Percentiles rank a stretch among this genome's conserved stretches.
Conservation (phyloP, 2,797 vertebrate genomes). For the Muscicapa comitata region DNA sequence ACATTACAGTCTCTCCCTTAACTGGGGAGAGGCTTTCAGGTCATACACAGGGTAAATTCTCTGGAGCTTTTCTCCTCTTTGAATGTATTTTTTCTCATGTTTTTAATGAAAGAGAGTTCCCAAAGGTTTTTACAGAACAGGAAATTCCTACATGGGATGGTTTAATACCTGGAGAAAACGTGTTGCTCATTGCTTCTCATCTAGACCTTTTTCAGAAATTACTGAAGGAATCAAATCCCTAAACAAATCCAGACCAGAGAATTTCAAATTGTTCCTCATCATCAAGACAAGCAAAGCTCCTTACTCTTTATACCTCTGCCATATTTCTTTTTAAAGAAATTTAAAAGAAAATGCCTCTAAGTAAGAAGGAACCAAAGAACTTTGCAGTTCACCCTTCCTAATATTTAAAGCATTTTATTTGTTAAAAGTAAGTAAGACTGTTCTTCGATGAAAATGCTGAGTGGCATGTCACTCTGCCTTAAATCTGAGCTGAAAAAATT, state of each 20-base stretch:
- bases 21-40: not conserved
- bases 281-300: not conserved
- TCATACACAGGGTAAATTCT: not conserved
- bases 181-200: not conserved
- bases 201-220: not conserved
- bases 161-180: not conserved
- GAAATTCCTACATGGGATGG: not conserved
- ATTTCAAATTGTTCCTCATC: not conserved
- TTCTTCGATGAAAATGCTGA: slow-evolving; percentile 27
- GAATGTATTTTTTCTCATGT: not conserved
- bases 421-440: not conserved
- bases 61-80: not conserved
- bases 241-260: not conserved
- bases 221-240: not conserved
- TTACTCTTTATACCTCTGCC: not conserved
- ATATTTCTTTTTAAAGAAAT: not conserved
- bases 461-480: slow-evolving; percentile 23
- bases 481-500: slow-evolving; percentile 63
- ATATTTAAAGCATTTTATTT: not conserved
- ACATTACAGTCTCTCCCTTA: not conserved
- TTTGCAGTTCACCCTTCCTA: not conserved
- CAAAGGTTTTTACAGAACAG: not conserved
- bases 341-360: not conserved
- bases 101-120: not conserved
- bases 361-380: not conserved